Conservation (phyloP, 1,140 invertebrate species). For the Anagrus nilaparvatae region DNA sequence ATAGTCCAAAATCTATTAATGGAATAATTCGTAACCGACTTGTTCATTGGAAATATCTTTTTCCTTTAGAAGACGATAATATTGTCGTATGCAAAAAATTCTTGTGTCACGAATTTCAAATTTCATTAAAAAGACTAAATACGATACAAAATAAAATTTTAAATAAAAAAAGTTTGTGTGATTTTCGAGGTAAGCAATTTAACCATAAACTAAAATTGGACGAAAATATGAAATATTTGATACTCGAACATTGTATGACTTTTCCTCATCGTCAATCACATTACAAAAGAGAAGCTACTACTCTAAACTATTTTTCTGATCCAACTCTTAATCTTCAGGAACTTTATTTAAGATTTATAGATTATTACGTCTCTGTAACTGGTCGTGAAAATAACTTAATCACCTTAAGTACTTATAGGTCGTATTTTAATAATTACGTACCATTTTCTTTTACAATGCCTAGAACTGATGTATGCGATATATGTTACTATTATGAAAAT, state of each 20-base stretch:
- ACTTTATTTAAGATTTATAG: neutral
- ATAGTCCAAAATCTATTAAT: neutral
- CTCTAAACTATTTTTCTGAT: slow-evolving; percentile 11
- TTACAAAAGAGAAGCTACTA: slow-evolving; percentile 13
- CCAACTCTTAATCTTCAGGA: neutral
- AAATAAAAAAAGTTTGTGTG: neutral
- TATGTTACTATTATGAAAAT: neutral
- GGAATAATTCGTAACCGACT: neutral
- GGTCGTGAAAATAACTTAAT: neutral
- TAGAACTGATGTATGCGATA: slow-evolving; percentile 6
- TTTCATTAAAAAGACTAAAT: neutral
- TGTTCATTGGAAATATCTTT: neutral
- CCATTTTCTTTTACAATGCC: neutral
- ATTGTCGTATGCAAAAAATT: slow-evolving; percentile 9
- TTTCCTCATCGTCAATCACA: slow-evolving; percentile 12
- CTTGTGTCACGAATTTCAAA: neutral
- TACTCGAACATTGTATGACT: slow-evolving; percentile 8
- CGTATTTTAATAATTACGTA: neutral
- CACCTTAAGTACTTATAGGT: neutral
- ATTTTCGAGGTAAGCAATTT: slow-evolving; percentile 3
- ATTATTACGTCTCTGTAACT: neutral
- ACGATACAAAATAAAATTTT: neutral
- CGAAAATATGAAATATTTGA: slow-evolving; percentile 1
- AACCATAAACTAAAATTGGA: slow-evolving; percentile 2
- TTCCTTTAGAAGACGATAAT: neutral